Conservation (phyloP, 2,888 invertebrate species). For the Plemyria rubiginata region DNA sequence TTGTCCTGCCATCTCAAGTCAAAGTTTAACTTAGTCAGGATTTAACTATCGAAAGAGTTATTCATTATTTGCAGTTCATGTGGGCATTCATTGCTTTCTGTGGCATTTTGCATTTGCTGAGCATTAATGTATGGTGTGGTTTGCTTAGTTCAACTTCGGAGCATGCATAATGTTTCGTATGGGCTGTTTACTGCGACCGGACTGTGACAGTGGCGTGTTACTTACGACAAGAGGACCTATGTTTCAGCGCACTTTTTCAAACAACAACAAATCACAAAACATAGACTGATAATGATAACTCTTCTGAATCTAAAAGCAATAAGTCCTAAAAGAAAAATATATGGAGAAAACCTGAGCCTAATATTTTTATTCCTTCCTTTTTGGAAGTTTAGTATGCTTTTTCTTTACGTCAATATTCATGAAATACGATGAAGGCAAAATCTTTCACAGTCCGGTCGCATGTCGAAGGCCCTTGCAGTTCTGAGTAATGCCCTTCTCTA, state of each 20-base stretch:
- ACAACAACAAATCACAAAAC: too few relatives aligned
- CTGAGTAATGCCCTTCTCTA: constrained; percentile 35
- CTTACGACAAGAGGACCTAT: not conserved
- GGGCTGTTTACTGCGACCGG: constrained; percentile 32
- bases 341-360: too few relatives aligned
- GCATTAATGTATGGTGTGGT: constrained; percentile 74
- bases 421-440: not conserved
- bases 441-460: not conserved
- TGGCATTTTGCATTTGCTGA: constrained; percentile 64
- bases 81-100: constrained; percentile 63
- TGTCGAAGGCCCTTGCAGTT: constrained; percentile 15
- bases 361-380: too few relatives aligned
- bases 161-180: constrained; percentile 60
- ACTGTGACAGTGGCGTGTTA: constrained; percentile 10
- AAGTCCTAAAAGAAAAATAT: too few relatives aligned
- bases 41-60: constrained; percentile 71
- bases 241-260: too few relatives aligned
- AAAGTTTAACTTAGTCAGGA: constrained; percentile 27
- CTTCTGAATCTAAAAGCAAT: too few relatives aligned
- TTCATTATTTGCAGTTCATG: constrained; percentile 69
- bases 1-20: constrained; percentile 21
- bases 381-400: too few relatives aligned
- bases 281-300: too few relatives aligned
- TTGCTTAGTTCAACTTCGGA: constrained; percentile 52
- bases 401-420: too few relatives aligned